Base-by-base conservation (phyloP, 2,113 vertebrate genomes). In the Cyprinus carpio region DNA sequence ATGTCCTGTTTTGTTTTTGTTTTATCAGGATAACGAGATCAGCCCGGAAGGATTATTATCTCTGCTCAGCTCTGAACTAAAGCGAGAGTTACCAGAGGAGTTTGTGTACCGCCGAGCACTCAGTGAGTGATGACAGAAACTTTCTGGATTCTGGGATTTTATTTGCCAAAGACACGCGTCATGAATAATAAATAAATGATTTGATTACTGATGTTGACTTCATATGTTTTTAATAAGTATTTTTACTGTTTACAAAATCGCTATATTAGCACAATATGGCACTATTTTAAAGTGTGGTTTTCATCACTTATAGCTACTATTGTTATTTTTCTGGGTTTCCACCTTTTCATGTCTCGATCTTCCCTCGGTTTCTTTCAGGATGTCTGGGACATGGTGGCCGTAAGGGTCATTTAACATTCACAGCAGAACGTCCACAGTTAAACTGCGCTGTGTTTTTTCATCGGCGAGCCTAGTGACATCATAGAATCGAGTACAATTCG, bases 371-470 rank as follows among this genome's bases (percentile, higher is more conserved):
- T 67, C 56, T 82, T 20, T 0, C 91, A 99, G 98, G 96, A 1
- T 99, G 98, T 86, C 92, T 98, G 82, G n/a, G 97, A 99, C 92
- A 98, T 99, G 98, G 93, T 98, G 65, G 95, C 96, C 13, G 92
- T 96, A 87, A 96, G 79, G 98, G 98, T 77, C 97, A 95, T 90
- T 99, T 98, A 93, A 96, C 95, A 83, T 99, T 98, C 93, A 95
- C 94, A 0, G 95, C 97, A 0, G 94, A 95, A 20, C 94, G 88
- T 8, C 96, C 96, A 1, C 96, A 97, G 92, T 94, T 97, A 86
- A 94, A 96, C 93, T 99, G 98, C 0, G 97, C 96, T 0, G 93
- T 93, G 1, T 99, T 98, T 92, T n/a, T 94, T 99, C 91, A 97
- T 97, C 3, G 94, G 93, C 1, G 95, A 97, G 87, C 97, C 98